Evolutionary conservation across 2,113 vertebrate genomes (phyloP).

Genomic region (Lethenteron reissneri): DNA sequence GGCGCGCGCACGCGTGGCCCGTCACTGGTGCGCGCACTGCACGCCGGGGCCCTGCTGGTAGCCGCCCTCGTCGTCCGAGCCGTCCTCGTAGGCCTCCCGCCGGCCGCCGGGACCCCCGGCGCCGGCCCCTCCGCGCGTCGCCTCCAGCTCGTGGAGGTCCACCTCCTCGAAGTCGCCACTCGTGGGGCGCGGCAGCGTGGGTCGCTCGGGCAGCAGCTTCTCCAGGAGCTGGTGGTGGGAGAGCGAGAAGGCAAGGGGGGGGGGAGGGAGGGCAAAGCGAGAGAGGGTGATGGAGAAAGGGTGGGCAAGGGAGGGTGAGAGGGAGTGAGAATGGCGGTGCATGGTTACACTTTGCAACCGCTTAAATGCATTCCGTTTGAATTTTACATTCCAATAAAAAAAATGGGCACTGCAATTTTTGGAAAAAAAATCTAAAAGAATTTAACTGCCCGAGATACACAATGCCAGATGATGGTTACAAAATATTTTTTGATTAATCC

Average conservation of each 20-base stretch:
- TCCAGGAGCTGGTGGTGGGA: constrained; percentile 49
- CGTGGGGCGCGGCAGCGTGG: constrained; percentile 50
- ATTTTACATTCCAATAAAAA: too few species aligned
- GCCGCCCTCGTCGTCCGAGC: constrained; percentile 81
- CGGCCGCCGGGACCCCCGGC: constrained; percentile 20
- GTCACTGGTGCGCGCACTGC: constrained; percentile 88
- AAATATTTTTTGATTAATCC: too few species aligned
- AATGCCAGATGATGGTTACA: too few species aligned
- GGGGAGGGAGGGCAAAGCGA: neutral
- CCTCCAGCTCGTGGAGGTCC: constrained; percentile 78
- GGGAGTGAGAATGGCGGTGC: neutral
- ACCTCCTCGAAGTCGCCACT: constrained; percentile 67
- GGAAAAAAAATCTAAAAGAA: neutral
- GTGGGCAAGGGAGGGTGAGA: neutral
- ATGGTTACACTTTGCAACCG: neutral
- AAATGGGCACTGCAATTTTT: too few species aligned
- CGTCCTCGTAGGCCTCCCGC: constrained; percentile 85
- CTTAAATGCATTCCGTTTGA: too few species aligned
- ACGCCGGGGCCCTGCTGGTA: constrained; percentile 72
- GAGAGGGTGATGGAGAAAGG: neutral
- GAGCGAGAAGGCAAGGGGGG: too few species aligned
- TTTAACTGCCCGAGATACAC: neutral
- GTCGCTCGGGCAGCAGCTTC: constrained; percentile 73
- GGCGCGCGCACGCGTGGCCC: neutral
- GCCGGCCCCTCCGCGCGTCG: constrained; percentile 44